These are phyloP conservation scores for Whitmania pigra DNA, from an alignment of 1,140 invertebrate genomes.

Conservation along the genomic window DNA sequence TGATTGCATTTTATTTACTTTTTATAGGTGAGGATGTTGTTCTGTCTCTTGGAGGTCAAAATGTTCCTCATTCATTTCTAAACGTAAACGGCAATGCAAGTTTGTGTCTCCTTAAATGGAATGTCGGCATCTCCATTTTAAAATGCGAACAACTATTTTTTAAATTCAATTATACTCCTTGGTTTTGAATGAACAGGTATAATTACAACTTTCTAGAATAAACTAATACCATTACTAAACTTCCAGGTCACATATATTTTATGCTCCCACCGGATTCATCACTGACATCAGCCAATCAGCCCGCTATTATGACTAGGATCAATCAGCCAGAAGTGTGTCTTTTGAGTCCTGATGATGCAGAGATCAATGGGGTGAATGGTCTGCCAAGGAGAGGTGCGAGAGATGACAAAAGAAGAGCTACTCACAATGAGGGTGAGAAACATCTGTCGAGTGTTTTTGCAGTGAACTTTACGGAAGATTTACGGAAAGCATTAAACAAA, in stretches of 20 bases:
- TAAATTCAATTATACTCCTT: no score
- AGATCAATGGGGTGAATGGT: conserved; percentile 34
- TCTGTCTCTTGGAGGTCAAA: no score
- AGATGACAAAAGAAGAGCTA: conserved; percentile 43
- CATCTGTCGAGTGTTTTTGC: background rate
- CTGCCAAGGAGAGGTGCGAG: conserved; percentile 33
- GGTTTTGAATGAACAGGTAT: no score
- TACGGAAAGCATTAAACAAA: background rate
- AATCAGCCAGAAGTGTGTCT: no score
- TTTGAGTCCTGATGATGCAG: background rate
- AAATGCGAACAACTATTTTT: no score
- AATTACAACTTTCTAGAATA: background rate
- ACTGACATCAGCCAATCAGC: conserved; percentile 39
- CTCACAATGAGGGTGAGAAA: conserved; percentile 44
- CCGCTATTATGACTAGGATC: conserved; percentile 38
- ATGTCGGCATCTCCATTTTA: no score
- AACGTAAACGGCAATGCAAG: no score
- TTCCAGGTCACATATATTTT: conserved; percentile 47
- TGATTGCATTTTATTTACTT: no score
- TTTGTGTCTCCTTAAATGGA: no score
- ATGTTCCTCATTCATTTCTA: no score
- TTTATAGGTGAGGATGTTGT: no score
- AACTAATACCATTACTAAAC: background rate
- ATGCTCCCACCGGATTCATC: conserved; percentile 51
- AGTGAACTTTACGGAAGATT: background rate